Evolutionary conservation across 1,140 invertebrate species (phyloP), one percentile per base, ranked within the genome.

Genomic region (Sipha flava): DNA sequence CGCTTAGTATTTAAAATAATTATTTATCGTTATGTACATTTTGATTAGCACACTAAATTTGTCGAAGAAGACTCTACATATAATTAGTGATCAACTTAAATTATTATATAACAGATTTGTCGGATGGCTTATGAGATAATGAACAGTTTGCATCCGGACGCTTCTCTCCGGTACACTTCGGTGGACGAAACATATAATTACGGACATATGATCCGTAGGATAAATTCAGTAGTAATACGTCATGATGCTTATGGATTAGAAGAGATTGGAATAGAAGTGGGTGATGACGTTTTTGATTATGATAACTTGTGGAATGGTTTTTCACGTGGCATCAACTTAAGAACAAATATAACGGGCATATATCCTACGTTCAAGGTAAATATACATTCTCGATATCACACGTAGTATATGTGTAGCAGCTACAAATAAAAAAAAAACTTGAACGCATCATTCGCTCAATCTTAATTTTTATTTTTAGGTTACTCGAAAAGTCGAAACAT

Each of bases 281-380:
- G 95, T 2, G 96, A 98, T 85, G 84, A 92, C 3, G 89, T 98
- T 49, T 95, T 95, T 34, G 92, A 98, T n/a, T 93, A 94, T n/a
- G 97, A 96, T 12, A 98, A 98, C 86, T 96, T 98, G 84, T 98
- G 96, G 97, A 91, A 98, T 85, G 96, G 96, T 66, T 97, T 91
- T 84, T 96, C 95, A 0, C 92, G 93, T 82, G 96, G 95, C 12
- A 90, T 90, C 68, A 97, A 96, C 84, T 87, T 89, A 34, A 88
- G 93, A 83, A 94, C 93, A 54, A 93, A 93, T 82, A 88, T 92
- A 84, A 88, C 88, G 31, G 93, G 92, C 31, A 85, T 95, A 0
- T 95, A 92, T 85, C 93, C 93, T 3, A 93, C 92, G 59, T 94
- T 92, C 82, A 95, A 95, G 86, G 85, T 92, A 75, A 75, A 23